Base-by-base conservation (phyloP, 2,797 vertebrate genomes). In the Pseudomugil gertrudae region DNA sequence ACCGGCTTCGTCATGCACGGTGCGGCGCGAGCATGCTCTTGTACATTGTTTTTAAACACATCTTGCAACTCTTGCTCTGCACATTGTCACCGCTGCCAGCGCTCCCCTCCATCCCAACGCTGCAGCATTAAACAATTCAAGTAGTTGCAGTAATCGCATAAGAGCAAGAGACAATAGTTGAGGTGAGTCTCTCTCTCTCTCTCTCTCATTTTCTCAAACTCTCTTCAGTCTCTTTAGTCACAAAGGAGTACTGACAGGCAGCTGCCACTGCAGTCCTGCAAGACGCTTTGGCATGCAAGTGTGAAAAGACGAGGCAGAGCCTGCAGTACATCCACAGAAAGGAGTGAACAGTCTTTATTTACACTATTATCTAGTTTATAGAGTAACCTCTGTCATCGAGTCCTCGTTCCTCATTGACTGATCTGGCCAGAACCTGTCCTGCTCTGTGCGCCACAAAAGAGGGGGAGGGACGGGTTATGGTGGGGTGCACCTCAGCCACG, bases 241-340 rank as follows among this genome's bases (percentile, higher is more conserved):
- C 67, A 77, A 76, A 74, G 72, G 67, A 74, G 64, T 26, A 77
- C 72, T 75, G 80, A 84, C 77, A 69, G 72, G 72, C 80, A 70
- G 75, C 73, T 81, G 86, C 80, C 76, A 77, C 80, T 84, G 86
- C 82, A 19, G 87, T 72, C 71, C 83, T 84, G 75, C 76, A 72
- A 72, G 67, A 74, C 23, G 63, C 38, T 56, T 47, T 54, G 29
- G 60, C 58, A 50, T 53, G 64, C 3, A 23, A 57, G 79, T 51
- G 70, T 61, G 72, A 77, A 60, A 70, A 67, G 70, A 76, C 74
- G 66, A 79, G 65, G 66, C 64, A 68, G 77, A 66, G 74, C 66
- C 69, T 79, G 68, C 74, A 66, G 81, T 66, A 82, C 84, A 81
- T 69, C 78, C 74, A 57, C 63, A 69, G 11, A 36, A 72, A 68